Evolutionary conservation across 2,888 invertebrate genomes (phyloP).

Genomic region (Drosophila colorata): DNA sequence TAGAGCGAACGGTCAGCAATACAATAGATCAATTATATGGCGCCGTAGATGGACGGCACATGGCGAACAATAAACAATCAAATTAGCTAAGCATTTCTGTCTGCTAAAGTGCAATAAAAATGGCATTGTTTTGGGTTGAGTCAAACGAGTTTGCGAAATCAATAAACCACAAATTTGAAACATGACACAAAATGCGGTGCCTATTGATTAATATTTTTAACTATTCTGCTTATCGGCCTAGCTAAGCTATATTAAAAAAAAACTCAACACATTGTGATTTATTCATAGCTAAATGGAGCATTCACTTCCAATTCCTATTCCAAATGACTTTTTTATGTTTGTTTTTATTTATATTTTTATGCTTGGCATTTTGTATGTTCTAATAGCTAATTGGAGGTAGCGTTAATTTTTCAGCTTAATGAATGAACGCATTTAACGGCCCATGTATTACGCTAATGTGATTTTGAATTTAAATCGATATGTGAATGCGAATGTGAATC

Average conservation of each 20-base stretch:
- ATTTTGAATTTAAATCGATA: conserved; percentile 1
- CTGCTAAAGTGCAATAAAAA: conserved; percentile 53
- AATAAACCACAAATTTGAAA: conserved; percentile 46
- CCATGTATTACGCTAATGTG: conserved; percentile 25
- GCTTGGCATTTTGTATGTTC: conserved; percentile 16
- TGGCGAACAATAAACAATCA: conserved; percentile 45
- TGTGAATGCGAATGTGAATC: conserved; percentile 20
- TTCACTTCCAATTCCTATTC: conserved; percentile 25
- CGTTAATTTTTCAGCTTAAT: conserved; percentile 12
- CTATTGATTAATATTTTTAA: conserved; percentile 28
- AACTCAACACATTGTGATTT: not conserved
- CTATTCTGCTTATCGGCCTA: not conserved
- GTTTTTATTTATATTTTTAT: not conserved
- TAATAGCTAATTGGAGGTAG: conserved; percentile 26
- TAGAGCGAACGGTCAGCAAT: not conserved
- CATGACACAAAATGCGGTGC: conserved; percentile 36
- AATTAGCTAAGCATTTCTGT: conserved; percentile 60
- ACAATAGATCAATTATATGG: conserved; percentile 29
- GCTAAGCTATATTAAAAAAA: not conserved
- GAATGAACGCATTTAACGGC: conserved; percentile 41
- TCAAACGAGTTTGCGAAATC: conserved; percentile 41
- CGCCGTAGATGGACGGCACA: conserved; percentile 13
- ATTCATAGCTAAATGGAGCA: conserved; percentile 1
- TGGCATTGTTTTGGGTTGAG: conserved; percentile 9
- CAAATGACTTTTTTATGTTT: conserved; percentile 15